These are phyloP conservation scores for Caenorhabditis sinica DNA, from an alignment of 2,888 invertebrate species.

Conservation along the genomic window DNA sequence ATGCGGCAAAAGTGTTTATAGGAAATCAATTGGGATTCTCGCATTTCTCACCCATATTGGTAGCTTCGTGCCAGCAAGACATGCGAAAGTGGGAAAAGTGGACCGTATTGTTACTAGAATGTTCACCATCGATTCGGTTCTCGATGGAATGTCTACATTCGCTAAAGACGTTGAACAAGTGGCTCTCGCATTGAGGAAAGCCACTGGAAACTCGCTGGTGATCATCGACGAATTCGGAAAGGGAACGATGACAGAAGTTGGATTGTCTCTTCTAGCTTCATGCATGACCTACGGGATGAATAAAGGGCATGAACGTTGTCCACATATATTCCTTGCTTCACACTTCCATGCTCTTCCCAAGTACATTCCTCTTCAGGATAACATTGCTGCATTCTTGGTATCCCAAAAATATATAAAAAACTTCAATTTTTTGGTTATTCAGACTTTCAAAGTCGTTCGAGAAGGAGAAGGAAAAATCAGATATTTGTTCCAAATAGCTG, in stretches of 20 bases:
- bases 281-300: constrained; percentile 88
- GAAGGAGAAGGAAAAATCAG: constrained; percentile 46
- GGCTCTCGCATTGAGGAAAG: constrained; percentile 88
- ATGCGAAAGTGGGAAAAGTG: constrained; percentile 85
- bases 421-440: constrained; percentile 19
- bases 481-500: constrained; percentile 84
- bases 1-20: constrained; percentile 93
- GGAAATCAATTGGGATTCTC: constrained; percentile 90
- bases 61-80: constrained; percentile 90
- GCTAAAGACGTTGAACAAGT: constrained; percentile 92
- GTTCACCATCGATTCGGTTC: constrained; percentile 89
- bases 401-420: not conserved
- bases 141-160: constrained; percentile 91
- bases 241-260: constrained; percentile 89
- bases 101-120: constrained; percentile 87
- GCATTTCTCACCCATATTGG: constrained; percentile 93
- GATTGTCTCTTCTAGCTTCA: constrained; percentile 88
- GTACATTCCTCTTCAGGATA: constrained; percentile 43
- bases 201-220: constrained; percentile 88
- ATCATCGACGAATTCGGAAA: constrained; percentile 94
- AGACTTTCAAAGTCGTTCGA: constrained; percentile 70
- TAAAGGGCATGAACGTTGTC: constrained; percentile 86
- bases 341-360: constrained; percentile 88
- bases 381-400: constrained; percentile 67
- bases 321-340: constrained; percentile 90